phyloP scores from a whole-genome alignment of 2,797 vertebrate species.

The Lophotriccus pileatus region DNA sequence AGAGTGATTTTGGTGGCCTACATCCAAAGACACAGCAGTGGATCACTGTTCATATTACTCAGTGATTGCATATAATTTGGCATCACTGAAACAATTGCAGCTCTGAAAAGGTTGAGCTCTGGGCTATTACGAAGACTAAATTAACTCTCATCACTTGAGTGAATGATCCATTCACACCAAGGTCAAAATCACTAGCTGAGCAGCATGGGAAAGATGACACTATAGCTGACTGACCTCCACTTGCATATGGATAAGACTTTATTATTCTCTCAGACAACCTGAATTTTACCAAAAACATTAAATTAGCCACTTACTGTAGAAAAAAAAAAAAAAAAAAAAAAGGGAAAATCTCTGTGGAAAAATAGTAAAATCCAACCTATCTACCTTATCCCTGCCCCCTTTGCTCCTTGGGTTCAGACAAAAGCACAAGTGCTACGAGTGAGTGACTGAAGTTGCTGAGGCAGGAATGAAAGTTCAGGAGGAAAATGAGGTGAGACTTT shows the following conservation, averaged over 20 bases:
- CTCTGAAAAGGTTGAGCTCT: constrained; percentile 52
- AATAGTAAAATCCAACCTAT: not conserved
- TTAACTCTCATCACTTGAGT: constrained; percentile 58
- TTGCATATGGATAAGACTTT: not conserved
- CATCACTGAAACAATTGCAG: constrained; percentile 29
- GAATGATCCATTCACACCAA: constrained; percentile 60
- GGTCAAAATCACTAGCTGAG: constrained; percentile 48
- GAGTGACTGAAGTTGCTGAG: not conserved
- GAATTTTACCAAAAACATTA: not conserved
- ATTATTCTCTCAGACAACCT: not conserved
- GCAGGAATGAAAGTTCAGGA: not conserved
- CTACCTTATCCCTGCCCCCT: not conserved
- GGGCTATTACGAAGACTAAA: constrained; percentile 46
- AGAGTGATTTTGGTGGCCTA: not conserved
- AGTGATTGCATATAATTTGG: constrained; percentile 61
- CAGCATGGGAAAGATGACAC: not conserved
- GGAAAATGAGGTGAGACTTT: not conserved
- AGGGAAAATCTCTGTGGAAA: not conserved
- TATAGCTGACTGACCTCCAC: not conserved
- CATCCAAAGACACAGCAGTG: constrained; percentile 36
- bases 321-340: not conserved
- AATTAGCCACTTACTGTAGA: not conserved
- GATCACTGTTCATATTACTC: constrained; percentile 42
- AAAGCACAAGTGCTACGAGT: accelerated
- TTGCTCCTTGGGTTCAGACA: not conserved